Evolutionary conservation across 2,797 vertebrate genomes (phyloP).

Genomic region (Cichlasoma orientale): DNA sequence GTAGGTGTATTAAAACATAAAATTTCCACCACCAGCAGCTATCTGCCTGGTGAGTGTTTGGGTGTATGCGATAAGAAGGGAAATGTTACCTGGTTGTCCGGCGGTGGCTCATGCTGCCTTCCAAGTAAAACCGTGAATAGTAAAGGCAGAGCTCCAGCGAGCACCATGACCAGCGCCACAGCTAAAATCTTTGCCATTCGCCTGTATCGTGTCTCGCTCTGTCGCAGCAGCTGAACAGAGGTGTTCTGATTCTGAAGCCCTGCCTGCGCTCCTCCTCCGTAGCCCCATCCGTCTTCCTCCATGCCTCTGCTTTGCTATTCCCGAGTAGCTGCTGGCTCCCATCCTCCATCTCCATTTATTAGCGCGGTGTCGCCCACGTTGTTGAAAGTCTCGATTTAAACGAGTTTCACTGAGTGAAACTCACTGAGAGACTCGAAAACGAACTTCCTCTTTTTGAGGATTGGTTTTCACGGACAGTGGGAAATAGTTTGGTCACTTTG

Average conservation of each 20-base stretch:
- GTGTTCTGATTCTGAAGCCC: fast-evolving
- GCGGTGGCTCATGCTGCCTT: fast-evolving
- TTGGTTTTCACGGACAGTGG: neutral
- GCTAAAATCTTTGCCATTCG: neutral
- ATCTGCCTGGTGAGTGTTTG: neutral
- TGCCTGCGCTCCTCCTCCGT: neutral
- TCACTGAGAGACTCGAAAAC: neutral
- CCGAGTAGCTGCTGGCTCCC: neutral
- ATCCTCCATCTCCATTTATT: conserved; percentile 38
- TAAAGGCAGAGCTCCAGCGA: neutral
- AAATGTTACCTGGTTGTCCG: conserved; percentile 21
- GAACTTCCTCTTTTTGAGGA: conserved; percentile 34
- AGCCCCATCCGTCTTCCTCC: conserved; percentile 9
- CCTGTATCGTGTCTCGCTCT: fast-evolving
- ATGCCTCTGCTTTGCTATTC: conserved; percentile 11
- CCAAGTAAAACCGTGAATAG: neutral
- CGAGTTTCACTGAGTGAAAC: conserved; percentile 27
- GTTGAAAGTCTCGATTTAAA: conserved; percentile 20
- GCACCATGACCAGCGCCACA: neutral
- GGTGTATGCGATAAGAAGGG: neutral
- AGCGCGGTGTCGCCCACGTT: conserved; percentile 51
- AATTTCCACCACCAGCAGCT: neutral
- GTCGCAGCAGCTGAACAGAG: neutral
- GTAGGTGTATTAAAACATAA: neutral
- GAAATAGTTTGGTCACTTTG: neutral